phyloP scores from a whole-genome alignment of 2,797 vertebrate genomes.

The Caiman crocodilus region DNA sequence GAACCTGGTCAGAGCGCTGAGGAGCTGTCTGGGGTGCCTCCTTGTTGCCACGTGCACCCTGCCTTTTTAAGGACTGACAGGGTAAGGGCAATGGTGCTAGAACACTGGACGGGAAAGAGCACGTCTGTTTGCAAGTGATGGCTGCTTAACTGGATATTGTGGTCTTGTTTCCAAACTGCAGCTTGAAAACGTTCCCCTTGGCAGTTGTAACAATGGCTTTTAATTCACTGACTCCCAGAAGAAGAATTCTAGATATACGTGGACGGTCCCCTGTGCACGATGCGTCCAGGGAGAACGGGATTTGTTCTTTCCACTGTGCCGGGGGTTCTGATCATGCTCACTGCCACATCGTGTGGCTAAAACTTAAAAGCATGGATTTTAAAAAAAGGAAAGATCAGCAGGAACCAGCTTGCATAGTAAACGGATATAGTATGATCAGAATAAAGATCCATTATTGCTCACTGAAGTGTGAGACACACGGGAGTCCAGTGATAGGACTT shows the following conservation, averaged over 20 bases:
- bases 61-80: neutral
- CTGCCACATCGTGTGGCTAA: slow-evolving; percentile 8
- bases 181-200: neutral
- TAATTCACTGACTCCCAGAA: neutral
- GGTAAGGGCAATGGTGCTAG: neutral
- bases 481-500: too few relatives aligned
- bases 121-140: neutral
- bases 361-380: neutral
- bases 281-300: neutral
- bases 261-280: neutral
- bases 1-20: neutral
- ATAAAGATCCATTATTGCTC: neutral
- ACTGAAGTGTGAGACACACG: neutral
- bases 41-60: neutral
- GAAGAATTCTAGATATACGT: neutral
- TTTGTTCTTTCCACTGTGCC: neutral
- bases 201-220: neutral
- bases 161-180: neutral
- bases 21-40: neutral
- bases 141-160: neutral
- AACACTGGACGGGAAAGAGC: neutral
- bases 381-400: neutral
- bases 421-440: neutral
- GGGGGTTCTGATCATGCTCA: neutral
- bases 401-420: neutral